Conservation (phyloP, 2,797 vertebrate species). For the Crenuchus spilurus region DNA sequence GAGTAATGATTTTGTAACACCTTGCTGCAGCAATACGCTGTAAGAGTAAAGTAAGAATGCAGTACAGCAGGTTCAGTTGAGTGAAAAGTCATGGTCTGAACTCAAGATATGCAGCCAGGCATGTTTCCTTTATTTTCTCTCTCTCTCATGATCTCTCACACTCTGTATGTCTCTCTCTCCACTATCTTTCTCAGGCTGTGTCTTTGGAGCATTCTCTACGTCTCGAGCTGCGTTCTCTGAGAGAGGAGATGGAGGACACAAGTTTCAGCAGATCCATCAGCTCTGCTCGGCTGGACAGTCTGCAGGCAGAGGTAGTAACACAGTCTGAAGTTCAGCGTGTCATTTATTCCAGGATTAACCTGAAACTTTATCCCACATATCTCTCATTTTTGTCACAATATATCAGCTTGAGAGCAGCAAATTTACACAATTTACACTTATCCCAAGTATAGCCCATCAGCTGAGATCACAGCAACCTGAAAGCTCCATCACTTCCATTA, state of each 20-base stretch:
- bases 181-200: conserved; percentile 72
- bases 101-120: not conserved
- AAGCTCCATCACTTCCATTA: no score
- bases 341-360: no score
- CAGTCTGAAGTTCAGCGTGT: no score
- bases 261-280: conserved; percentile 76
- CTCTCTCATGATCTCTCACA: no score
- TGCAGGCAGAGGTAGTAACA: conserved; percentile 75
- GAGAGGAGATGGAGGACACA: conserved; percentile 80
- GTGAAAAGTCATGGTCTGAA: not conserved
- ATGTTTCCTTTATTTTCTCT: not conserved
- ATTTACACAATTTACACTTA: no score
- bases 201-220: conserved; percentile 77
- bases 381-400: no score
- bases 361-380: no score
- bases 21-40: not conserved
- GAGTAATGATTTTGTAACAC: conserved; percentile 2
- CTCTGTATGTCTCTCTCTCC: not conserved
- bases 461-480: no score
- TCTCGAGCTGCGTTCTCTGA: conserved; percentile 75
- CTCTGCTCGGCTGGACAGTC: conserved; percentile 71
- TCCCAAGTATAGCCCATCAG: no score
- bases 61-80: conserved; percentile 63
- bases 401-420: no score
- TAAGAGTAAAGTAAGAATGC: conserved; percentile 59